A percentile compares a stretch with the other conserved stretches of the same genome.
Conservation (phyloP, 2,888 invertebrate genomes). For the Campaea margaritaria region DNA sequence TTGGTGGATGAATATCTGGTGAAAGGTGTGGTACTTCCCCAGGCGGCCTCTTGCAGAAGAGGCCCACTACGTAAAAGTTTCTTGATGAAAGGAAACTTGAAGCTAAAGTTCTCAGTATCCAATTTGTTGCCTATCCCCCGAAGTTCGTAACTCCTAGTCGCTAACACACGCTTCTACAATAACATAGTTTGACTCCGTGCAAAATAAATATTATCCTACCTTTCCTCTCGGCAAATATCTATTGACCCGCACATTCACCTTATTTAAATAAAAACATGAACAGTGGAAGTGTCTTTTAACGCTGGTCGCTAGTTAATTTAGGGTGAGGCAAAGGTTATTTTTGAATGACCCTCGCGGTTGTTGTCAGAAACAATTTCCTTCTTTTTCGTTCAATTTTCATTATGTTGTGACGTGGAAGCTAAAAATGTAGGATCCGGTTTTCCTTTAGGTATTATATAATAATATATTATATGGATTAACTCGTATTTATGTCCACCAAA, state of each 20-base stretch:
- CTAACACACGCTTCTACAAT: conserved; percentile 38
- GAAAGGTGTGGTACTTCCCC: too few relatives aligned
- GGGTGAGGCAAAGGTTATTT: conserved; percentile 42
- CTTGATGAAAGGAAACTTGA: neutral
- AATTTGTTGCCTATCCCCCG: neutral
- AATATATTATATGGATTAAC: too few relatives aligned
- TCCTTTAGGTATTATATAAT: too few relatives aligned
- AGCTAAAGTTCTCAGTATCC: neutral
- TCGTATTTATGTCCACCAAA: too few relatives aligned
- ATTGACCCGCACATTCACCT: conserved; percentile 46
- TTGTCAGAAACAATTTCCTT: conserved; percentile 43
- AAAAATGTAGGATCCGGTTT: neutral
- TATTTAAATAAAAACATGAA: conserved; percentile 42
- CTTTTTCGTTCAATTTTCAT: conserved; percentile 30
- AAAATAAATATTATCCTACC: conserved; percentile 62
- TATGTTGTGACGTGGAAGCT: conserved; percentile 5
- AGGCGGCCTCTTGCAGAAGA: too few relatives aligned
- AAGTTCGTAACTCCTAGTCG: conserved; percentile 33
- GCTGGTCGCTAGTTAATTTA: conserved; percentile 47
- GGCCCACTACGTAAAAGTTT: too few relatives aligned
- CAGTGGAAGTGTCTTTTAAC: conserved; percentile 39
- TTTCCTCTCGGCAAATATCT: conserved; percentile 48
- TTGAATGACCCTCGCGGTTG: conserved; percentile 42
- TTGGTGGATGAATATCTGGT: too few relatives aligned
- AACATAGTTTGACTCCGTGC: conserved; percentile 47